These are phyloP conservation scores for Troilus luridus DNA, from an alignment of 2,888 invertebrate species.

Conservation along the genomic window DNA sequence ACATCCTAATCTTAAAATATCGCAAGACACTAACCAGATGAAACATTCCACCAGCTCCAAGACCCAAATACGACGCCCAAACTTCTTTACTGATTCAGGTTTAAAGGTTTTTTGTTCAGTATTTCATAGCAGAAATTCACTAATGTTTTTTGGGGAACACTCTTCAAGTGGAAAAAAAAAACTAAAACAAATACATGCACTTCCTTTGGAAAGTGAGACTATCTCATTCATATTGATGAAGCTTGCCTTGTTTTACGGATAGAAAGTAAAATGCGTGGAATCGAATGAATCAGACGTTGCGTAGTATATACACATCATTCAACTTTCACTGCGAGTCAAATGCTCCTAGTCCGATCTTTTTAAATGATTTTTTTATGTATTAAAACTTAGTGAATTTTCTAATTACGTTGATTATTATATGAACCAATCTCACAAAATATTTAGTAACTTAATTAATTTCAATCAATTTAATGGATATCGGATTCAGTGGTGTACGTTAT, in stretches of 20 bases:
- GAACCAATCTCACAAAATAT: neutral
- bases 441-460: neutral
- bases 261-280: slow-evolving; percentile 16
- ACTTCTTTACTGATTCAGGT: no score
- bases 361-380: neutral
- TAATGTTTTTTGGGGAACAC: no score
- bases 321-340: neutral
- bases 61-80: no score
- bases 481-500: no score
- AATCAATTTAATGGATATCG: neutral
- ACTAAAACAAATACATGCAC: neutral
- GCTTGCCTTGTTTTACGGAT: neutral
- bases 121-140: no score
- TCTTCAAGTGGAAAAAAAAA: no score
- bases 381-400: no score
- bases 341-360: neutral
- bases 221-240: neutral
- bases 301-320: neutral
- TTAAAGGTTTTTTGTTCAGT: no score
- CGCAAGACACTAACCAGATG: no score
- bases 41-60: no score
- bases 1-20: no score
- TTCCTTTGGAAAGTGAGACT: neutral
- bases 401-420: no score
- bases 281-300: slow-evolving; percentile 21